Base-by-base conservation (phyloP, 2,113 vertebrate genomes). In the Caloenas nicobarica region DNA sequence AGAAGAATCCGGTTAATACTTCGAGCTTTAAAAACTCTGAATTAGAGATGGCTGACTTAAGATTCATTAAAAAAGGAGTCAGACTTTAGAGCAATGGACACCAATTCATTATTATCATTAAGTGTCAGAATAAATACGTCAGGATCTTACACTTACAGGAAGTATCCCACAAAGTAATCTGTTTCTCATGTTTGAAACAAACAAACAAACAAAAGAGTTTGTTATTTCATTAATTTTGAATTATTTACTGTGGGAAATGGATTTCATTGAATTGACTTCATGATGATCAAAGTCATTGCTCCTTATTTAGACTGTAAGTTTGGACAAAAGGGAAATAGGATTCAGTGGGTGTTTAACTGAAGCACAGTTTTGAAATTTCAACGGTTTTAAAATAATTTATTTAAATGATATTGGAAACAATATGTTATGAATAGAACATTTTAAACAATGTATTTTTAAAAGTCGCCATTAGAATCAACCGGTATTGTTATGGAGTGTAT, bases 31-130 rank as follows among this genome's bases (percentile, higher is more conserved):
- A 95, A 95, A 93, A 77, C 71, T 81, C 42, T 23, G 46, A 96
- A 94, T 94, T 96, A 94, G 78, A 81, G 29, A 74, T 72, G 48
- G 50, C 54, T 95, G 70, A 94, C 44, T 83, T 94, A 96, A 58
- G 89, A 93, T 83, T 96, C 56, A 89, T 97, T 97, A 23, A 80
- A 96, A 97, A 94, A 80, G 13, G 86, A 89, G 33, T 90, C 46
- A 87, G 78, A 34, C 76, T 94, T 97, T 42, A 83, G 42, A 96
- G 21, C 54, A 83, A 16, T 38, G 16, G 54, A 66, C 7, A 69
- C 11, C 25, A 81, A 80, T 86, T 79, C 38, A 69, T 91, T 62
- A 40, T 25, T 51, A 23, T 8, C 11, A 33, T 76, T 40, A 89
- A 84, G 29, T 76, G 33, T 16, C 56, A 90, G 24, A 57, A 56